Conservation (phyloP, 2,797 vertebrate genomes). For the Danio albolineatus region DNA sequence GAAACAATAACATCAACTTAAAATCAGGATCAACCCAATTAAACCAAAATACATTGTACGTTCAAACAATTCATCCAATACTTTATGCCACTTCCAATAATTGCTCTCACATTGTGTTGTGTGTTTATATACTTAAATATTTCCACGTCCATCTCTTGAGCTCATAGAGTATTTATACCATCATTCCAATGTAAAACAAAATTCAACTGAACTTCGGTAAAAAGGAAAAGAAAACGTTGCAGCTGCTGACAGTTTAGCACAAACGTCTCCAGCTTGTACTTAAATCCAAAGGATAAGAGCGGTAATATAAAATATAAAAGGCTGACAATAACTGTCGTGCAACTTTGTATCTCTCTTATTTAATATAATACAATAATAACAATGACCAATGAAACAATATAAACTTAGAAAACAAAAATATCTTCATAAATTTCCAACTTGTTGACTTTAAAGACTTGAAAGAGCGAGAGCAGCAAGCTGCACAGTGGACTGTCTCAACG, state of each 20-base stretch:
- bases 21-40: constrained; percentile 74
- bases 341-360: constrained; percentile 76
- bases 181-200: constrained; percentile 74
- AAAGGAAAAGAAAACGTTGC: constrained; percentile 65
- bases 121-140: neutral
- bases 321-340: constrained; percentile 86
- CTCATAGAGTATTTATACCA: constrained; percentile 79
- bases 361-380: constrained; percentile 82
- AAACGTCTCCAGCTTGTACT: constrained; percentile 74
- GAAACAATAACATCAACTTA: constrained; percentile 66
- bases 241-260: constrained; percentile 81
- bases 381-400: constrained; percentile 82
- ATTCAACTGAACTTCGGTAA: constrained; percentile 74
- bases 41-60: constrained; percentile 76
- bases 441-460: constrained; percentile 79
- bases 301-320: constrained; percentile 91
- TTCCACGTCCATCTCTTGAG: constrained; percentile 65
- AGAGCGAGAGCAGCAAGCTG: constrained; percentile 88
- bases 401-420: constrained; percentile 89
- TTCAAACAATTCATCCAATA: constrained; percentile 68
- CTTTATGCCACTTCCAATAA: constrained; percentile 82
- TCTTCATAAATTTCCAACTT: constrained; percentile 67
- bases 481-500: constrained; percentile 89
- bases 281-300: constrained; percentile 84
- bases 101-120: constrained; percentile 68